Base-by-base conservation (phyloP, 1,140 invertebrate genomes). In the Frieseomelitta varia region DNA sequence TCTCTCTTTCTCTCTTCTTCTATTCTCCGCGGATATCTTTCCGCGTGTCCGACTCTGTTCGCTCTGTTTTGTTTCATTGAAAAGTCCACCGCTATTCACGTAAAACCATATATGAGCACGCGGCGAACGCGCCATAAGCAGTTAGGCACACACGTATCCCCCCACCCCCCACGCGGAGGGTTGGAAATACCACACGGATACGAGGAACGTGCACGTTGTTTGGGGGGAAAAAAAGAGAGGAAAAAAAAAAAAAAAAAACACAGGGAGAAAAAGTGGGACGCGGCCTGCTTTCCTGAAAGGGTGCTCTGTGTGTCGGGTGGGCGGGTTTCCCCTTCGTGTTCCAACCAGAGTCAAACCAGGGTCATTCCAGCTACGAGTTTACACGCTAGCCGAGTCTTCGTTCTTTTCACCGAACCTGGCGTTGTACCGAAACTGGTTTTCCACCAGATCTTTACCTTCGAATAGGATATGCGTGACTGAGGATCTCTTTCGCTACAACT, bases 261-360 rank as follows among this genome's bases (percentile, higher is more conserved):
- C 19, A 53, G 71, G 74, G 74, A 51, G 74, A 82, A 82, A 79
- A 86, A 86, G 74, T 86, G 75, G 85, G 74, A 86, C 81, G 85
- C 81, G 85, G 14, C 85, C 85, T 86, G 81, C 67, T 86, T 83
- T 78, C n/a, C 73, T 86, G 85, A 88, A 87, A 88, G 82, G 85
- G 82, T 77, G 78, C 85, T 84, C 83, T 86, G 85, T 86, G 69
- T 55, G 72, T 61, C 72, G 56, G 69, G 71, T 63, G 73, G 68
- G 55, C 68, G 72, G 72, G 61, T 53, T 79, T 87, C 79, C 78
- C 83, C 78, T 75, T 76, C 74, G 81, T 77, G n/a, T 56, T 61
- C 79, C 63, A 17, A 65, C 79, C 79, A 21, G 84, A 81, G 74
- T 79, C 69, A 63, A 19, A 73, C 77, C 61, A 71, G 81, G 67